Evolutionary conservation across 2,797 vertebrate genomes (phyloP).

Genomic region (Gallinago nigripennis): DNA sequence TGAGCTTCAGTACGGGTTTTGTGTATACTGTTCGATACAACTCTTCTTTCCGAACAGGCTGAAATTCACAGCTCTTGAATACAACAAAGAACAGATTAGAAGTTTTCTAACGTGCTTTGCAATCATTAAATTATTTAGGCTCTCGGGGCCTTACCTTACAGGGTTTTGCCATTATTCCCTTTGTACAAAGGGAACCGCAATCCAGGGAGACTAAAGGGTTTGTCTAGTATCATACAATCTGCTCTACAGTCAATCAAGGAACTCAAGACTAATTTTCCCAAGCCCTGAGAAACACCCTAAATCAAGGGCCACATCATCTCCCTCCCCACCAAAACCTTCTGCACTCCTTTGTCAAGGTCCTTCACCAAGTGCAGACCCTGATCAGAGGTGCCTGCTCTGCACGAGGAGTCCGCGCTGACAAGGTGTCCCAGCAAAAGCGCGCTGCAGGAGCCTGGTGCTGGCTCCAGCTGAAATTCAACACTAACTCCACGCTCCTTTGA

Average conservation of each 20-base stretch:
- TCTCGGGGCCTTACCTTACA: not conserved
- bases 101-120: not conserved
- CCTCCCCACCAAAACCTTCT: not conserved
- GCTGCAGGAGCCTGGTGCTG: not conserved
- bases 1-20: not conserved
- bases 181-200: not conserved
- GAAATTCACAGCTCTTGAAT: not conserved
- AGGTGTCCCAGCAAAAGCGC: not conserved
- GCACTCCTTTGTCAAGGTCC: not conserved
- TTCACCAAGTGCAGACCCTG: not conserved
- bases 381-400: not conserved
- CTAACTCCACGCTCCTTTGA: not conserved
- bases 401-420: not conserved
- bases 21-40: no score
- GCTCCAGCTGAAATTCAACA: not conserved
- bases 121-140: not conserved
- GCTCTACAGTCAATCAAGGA: not conserved
- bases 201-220: not conserved
- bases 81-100: not conserved
- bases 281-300: not conserved
- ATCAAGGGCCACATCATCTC: not conserved
- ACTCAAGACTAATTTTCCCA: not conserved
- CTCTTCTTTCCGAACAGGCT: not conserved
- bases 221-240: not conserved
- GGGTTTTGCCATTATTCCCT: not conserved